These are phyloP conservation scores for Gobio occitaniae DNA, from an alignment of 2,797 vertebrate genomes.

Conservation along the genomic window DNA sequence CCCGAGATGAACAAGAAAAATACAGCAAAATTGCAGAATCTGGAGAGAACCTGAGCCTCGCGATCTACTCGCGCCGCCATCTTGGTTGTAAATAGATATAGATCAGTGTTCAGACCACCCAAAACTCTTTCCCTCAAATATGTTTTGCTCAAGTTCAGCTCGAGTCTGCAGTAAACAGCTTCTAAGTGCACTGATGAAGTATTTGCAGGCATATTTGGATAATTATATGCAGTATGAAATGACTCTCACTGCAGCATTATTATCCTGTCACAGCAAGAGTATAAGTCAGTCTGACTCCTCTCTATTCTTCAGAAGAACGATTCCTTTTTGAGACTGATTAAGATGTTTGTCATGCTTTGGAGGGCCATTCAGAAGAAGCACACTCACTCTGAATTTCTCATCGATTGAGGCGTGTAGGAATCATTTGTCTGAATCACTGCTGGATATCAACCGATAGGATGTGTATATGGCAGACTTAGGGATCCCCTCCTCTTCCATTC, in stretches of 20 bases:
- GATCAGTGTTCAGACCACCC: too few relatives aligned
- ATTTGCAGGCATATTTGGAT: neutral
- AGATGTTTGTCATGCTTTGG: conserved; percentile 24
- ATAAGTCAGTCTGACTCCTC: neutral
- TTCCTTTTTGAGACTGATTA: conserved; percentile 10
- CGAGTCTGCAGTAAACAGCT: neutral
- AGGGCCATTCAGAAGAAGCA: neutral
- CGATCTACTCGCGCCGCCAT: too few relatives aligned
- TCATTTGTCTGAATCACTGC: conserved; percentile 25
- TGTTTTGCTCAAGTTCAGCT: neutral
- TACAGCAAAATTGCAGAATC: too few relatives aligned
- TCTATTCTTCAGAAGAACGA: neutral
- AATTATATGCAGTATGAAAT: neutral
- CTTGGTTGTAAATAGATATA: too few relatives aligned
- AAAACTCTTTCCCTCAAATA: neutral
- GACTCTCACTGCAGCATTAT: neutral
- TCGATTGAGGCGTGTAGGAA: conserved; percentile 3
- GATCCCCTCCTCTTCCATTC: neutral
- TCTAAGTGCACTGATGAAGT: neutral
- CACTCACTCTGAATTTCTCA: neutral
- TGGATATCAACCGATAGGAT: conserved; percentile 1
- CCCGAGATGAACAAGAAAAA: too few relatives aligned
- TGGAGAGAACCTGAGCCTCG: too few relatives aligned
- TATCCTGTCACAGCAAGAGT: neutral
- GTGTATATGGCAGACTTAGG: neutral